Evolutionary conservation across 2,797 vertebrate genomes (phyloP), one percentile per base, ranked within the genome.

Genomic region (Aotus griseimembra): DNA sequence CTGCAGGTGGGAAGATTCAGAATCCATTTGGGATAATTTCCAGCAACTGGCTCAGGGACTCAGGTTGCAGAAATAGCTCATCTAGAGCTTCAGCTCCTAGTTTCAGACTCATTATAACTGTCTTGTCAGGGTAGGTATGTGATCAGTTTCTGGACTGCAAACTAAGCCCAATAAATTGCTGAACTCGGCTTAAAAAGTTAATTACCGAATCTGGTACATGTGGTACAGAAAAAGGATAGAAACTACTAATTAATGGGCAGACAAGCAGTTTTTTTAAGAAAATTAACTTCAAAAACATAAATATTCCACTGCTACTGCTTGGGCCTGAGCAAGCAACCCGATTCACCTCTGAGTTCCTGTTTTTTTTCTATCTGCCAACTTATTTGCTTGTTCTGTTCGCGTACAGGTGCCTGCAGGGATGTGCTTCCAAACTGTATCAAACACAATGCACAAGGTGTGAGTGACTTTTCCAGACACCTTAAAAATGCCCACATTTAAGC

Each of bases 131-230:
- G 90, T 97, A 93, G 90, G 97, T 97, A 67, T 94, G 90, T 88
- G 93, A 98, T 97, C 96, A 58, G 95, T 97, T 96, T 94, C 79
- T 61, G 83, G 96, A 88, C 93, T 97, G 97, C 96, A 96, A 94
- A 97, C 93, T 98, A 97, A 98, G 97, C 96, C 90, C 90, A 85
- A 97, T 97, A 98, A 98, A 98, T 96, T 98, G 97, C 98, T 98
- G 97, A 98, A 97, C 96, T 97, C 24, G 19, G 96, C 97, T 98
- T 97, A 97, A 96, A 97, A 98, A 97, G 94, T 96, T 98, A 98
- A 98, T 98, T 98, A 98, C 96, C 91, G 96, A 98, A 98, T 97
- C 92, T 90, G 86, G 96, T 96, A 64, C 96, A 93, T 96, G 94
- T 96, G 90, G 90, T 96, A 79, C 86, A 96, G 87, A 52, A 94